Percentiles rank a stretch among this genome's conserved stretches.
These are phyloP conservation scores for Aporophyla lueneburgensis DNA, from an alignment of 2,888 invertebrate species.

Conservation along the genomic window DNA sequence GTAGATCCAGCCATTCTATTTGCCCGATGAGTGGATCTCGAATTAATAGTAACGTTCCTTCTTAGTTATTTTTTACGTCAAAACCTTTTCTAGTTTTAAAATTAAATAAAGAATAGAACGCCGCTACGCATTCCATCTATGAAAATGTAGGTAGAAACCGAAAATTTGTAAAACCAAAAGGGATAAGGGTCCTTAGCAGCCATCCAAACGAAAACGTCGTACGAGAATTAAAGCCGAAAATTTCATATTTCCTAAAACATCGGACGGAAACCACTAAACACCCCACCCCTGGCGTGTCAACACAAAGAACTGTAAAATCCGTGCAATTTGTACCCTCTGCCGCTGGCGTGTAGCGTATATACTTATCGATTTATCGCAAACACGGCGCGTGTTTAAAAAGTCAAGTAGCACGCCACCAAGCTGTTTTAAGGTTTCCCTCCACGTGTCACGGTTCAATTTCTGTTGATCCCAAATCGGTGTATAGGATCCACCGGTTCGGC, in stretches of 20 bases:
- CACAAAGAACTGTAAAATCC: slow-evolving; percentile 87
- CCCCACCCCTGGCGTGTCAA: slow-evolving; percentile 79
- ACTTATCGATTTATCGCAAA: slow-evolving; percentile 90
- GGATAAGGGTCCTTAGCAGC: slow-evolving; percentile 51
- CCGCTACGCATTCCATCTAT: slow-evolving; percentile 27
- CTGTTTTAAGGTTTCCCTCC: slow-evolving; percentile 64
- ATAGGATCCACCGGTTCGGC: slow-evolving; percentile 80
- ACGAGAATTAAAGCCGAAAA: slow-evolving; percentile 74
- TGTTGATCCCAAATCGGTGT: slow-evolving; percentile 70
- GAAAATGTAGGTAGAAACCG: slow-evolving; percentile 36
- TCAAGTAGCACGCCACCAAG: slow-evolving; percentile 66
- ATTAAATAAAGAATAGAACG: slow-evolving; percentile 8
- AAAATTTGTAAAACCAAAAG: slow-evolving; percentile 48
- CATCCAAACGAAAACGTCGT: slow-evolving; percentile 57
- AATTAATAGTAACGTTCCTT: not conserved
- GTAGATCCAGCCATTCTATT: no score
- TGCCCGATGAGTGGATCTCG: not conserved
- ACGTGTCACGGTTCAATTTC: slow-evolving; percentile 73
- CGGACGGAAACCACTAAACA: slow-evolving; percentile 79
- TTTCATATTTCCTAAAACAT: slow-evolving; percentile 85
- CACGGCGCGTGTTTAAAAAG: slow-evolving; percentile 84
- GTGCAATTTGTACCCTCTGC: slow-evolving; percentile 88
- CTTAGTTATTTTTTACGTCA: no score
- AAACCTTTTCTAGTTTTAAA: not conserved
- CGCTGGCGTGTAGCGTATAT: slow-evolving; percentile 79